Evolutionary conservation across 2,888 invertebrate genomes (phyloP), one percentile per base, ranked within the genome.

Genomic region (Trypoxylon attenuatum): DNA sequence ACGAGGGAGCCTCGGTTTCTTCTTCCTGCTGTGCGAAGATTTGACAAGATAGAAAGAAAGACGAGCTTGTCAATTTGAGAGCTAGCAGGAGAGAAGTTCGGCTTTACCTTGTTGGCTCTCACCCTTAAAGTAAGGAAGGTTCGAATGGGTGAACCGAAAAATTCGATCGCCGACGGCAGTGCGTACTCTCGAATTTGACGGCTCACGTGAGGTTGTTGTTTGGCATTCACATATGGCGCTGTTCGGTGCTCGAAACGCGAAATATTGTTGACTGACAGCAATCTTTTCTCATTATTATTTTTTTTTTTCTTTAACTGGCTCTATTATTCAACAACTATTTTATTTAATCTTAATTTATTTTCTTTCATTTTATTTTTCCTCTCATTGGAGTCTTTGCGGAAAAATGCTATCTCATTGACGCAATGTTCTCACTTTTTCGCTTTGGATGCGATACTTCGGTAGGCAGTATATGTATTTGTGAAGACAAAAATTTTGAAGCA

Each of bases 151-250:
- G 59, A 57, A 41, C 49, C 55, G 51, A 27, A 13, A 42, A 39
- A 21, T 33, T 41, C 56, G 56, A 47, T 27, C n/a, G 22, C 13
- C n/a, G 4, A 16, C 13, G 19, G 16, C 22, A 33, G 4, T 15
- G 25, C 41, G 27, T 19, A 13, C 6, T 33, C 50, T 57, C 51
- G 23, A 62, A 22, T 19, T 16, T 39, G 39, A 38, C 55, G 27
- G 39, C 39, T 51, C 61, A 49, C 45, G 43, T 33, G 55, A 49
- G 27, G 51, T 63, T 59, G 65, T 77, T 54, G 73, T 81, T 81
- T 81, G 77, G 80, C 80, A 81, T 79, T 72, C 73, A 71, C 46
- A 72, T 81, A 81, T 81, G 80, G 81, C 81, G 71, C 71, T 71
- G 63, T 61, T 62, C 41, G 13, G 46, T 71, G 61, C 57, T 63